Evolutionary conservation across 2,797 vertebrate genomes (phyloP), one percentile per base, ranked within the genome.

Genomic region (Hozukius guyotensis): DNA sequence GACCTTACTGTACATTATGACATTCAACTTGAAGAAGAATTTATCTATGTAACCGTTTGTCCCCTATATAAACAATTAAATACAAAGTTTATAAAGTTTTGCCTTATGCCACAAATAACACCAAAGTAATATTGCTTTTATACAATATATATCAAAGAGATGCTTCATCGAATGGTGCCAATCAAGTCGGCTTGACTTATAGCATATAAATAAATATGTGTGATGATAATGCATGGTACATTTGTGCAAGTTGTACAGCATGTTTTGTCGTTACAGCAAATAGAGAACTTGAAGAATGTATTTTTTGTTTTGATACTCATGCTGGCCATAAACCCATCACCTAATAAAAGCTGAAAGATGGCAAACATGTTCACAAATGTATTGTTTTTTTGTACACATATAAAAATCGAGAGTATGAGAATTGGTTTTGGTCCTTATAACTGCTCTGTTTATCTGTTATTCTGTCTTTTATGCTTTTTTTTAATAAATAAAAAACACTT

Each of bases 201-300:
- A 16, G 52, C 14, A 11, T 20, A 29, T 59, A 27, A 53, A 70
- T 52, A 13, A 8, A 24, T 36, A 9, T 64, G n/a, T 81, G 14
- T 49, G 24, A 63, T 38, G 27, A 63, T 49, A 55, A 36, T 73
- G 34, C 55, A 70, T 72, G 42, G 10, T 60, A 29, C 42, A 66
- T 34, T 13, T 10, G 14, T 49, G 5, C 13, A 6, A 52, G 20
- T 46, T 67, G 36, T 52, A 22, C 22, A 29, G 24, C 5, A 6
- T 68, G 36, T 71, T 53, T 79, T 66, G 20, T 16, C 1, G 0
- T 49, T 32, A 25, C 5, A 52, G 20, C 34, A 25, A 60, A 66
- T 8, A 8, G 16, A 25, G 52, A 60, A 69, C 12, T 13, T 65
- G 16, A 74, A 22, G 73, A 83, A 74, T 83, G 66, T 74, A 65